These are phyloP conservation scores for Oophaga pumilio DNA, from an alignment of 2,113 vertebrate genomes.

Conservation along the genomic window DNA sequence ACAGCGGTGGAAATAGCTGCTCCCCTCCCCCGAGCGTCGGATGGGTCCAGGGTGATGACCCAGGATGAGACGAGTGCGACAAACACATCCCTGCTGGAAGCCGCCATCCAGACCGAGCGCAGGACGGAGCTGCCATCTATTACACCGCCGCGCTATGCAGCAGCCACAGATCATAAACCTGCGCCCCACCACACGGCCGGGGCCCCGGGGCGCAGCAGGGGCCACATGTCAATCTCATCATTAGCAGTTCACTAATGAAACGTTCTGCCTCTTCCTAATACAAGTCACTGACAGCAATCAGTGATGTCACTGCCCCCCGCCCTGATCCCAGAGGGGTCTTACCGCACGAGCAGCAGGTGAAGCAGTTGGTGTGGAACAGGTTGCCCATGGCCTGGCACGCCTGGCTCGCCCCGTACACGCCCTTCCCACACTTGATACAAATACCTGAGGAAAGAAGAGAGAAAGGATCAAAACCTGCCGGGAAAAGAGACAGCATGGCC, in stretches of 20 bases:
- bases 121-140: too few relatives aligned
- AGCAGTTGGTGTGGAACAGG: constrained; percentile 97
- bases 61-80: not conserved
- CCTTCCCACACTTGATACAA: constrained; percentile 96
- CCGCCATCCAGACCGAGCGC: not conserved
- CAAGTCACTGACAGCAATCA: not conserved
- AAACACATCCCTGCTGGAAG: not conserved
- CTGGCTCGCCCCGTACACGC: constrained; percentile 95
- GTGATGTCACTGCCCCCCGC: not conserved
- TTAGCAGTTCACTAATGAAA: too few relatives aligned
- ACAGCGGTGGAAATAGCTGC: not conserved
- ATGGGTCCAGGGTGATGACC: not conserved
- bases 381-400: constrained; percentile 98
- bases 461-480: not conserved
- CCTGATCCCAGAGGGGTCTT: constrained; percentile 65
- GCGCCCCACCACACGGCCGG: too few relatives aligned
- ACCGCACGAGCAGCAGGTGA: constrained; percentile 98
- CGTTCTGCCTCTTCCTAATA: not conserved
- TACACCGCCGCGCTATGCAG: too few relatives aligned
- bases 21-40: not conserved
- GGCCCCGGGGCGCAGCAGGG: too few relatives aligned
- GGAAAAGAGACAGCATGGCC: not conserved
- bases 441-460: constrained; percentile 78
- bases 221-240: too few relatives aligned
- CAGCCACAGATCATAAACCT: too few relatives aligned